Evolutionary conservation across 2,113 vertebrate genomes (phyloP).

Genomic region (Edolisoma coerulescens): DNA sequence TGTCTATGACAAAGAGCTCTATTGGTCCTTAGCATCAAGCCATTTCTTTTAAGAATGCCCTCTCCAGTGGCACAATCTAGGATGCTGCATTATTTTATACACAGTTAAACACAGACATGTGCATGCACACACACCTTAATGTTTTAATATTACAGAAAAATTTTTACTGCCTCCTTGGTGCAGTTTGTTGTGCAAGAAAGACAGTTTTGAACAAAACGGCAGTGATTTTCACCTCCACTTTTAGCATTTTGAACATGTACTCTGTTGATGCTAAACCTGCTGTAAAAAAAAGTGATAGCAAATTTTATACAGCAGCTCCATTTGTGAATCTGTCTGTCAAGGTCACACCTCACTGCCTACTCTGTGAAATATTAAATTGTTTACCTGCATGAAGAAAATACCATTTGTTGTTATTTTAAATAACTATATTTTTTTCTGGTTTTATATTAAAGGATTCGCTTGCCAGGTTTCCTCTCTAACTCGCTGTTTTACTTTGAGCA

Average conservation of each 20-base stretch:
- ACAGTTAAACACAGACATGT: neutral
- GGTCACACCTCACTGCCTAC: neutral
- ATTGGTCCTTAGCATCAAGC: neutral
- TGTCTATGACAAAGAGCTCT: neutral
- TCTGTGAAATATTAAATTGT: slow-evolving; percentile 2
- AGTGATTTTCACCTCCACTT: neutral
- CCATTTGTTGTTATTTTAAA: neutral
- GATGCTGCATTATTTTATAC: neutral
- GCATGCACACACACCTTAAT: fast-evolving
- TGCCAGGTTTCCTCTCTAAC: neutral
- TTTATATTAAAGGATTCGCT: neutral
- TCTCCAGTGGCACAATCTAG: neutral
- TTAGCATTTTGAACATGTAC: neutral
- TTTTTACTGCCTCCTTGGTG: neutral
- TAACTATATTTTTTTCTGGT: neutral
- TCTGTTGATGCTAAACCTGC: neutral
- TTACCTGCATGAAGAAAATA: neutral
- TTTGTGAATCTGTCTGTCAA: neutral
- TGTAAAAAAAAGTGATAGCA: neutral
- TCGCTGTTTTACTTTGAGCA: neutral
- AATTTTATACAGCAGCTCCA: neutral
- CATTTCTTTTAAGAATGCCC: neutral
- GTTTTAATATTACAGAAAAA: neutral
- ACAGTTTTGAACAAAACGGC: neutral
- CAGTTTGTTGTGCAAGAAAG: neutral